phyloP scores from a whole-genome alignment of 2,888 invertebrate genomes.

The Epirrhoe alternata region DNA sequence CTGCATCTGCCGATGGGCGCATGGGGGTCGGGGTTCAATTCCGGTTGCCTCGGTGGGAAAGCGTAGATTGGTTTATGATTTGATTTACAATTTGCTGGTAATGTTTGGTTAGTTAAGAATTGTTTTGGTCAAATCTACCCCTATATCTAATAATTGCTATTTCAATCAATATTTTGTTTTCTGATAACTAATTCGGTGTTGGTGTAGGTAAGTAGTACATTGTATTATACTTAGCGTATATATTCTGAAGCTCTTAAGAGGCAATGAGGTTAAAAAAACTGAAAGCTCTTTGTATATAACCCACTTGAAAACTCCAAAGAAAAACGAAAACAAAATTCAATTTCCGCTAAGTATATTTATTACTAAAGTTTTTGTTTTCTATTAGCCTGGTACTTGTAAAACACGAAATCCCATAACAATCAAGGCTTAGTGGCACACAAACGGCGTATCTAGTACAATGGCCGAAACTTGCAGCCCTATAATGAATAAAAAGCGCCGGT shows the following conservation, averaged over 20 bases:
- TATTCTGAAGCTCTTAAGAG: neutral
- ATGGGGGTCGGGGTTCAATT: slow-evolving; percentile 73
- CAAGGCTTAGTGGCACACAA: slow-evolving; percentile 75
- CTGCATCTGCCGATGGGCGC: slow-evolving; percentile 75
- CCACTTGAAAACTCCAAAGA: slow-evolving; percentile 23
- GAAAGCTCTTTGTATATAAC: slow-evolving; percentile 13
- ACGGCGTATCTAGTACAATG: slow-evolving; percentile 78
- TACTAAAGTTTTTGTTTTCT: slow-evolving; percentile 67
- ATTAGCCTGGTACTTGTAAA: slow-evolving; percentile 65
- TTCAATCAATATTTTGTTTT: neutral
- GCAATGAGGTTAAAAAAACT: slow-evolving; percentile 12
- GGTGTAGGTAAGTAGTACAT: neutral
- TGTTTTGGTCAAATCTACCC: slow-evolving; percentile 34
- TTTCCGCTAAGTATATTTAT: slow-evolving; percentile 59
- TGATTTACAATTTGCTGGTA: slow-evolving; percentile 60
- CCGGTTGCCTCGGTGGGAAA: slow-evolving; percentile 79
- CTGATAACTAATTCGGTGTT: neutral
- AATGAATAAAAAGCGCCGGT: slow-evolving; percentile 80
- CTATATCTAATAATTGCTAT: slow-evolving; percentile 9
- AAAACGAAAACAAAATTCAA: slow-evolving; percentile 56
- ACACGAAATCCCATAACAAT: slow-evolving; percentile 76
- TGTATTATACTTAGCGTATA: neutral
- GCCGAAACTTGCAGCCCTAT: slow-evolving; percentile 78
- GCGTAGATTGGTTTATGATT: slow-evolving; percentile 76
- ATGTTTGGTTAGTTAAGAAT: slow-evolving; percentile 45